Percentiles rank a stretch among this genome's conserved stretches.
phyloP scores from a whole-genome alignment of 1,140 invertebrate genomes.

The Charaxes varanes region DNA sequence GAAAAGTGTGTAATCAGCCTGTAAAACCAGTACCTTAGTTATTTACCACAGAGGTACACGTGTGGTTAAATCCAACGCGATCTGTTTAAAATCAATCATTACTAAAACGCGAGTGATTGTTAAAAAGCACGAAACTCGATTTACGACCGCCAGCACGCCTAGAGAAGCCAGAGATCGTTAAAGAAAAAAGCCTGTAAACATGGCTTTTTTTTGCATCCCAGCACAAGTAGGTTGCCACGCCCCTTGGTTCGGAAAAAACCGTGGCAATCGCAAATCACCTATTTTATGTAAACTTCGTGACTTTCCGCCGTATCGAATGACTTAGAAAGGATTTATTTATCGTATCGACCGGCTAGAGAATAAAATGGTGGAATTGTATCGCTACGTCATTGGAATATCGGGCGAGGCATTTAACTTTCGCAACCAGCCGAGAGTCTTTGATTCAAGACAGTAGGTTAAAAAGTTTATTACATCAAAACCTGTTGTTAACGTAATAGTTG shows the following conservation, averaged over 20 bases:
- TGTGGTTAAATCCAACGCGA: constrained; percentile 5
- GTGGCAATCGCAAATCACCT: constrained; percentile 65
- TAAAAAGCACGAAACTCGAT: constrained; percentile 50
- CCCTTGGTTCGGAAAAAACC: constrained; percentile 48
- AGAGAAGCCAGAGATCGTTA: constrained; percentile 36
- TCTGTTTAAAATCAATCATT: constrained; percentile 33
- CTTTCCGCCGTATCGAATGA: constrained; percentile 68
- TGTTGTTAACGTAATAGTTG: too few relatives aligned
- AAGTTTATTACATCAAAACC: too few relatives aligned
- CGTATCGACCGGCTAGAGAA: constrained; percentile 44
- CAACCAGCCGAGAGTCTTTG: too few relatives aligned
- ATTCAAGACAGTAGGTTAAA: too few relatives aligned
- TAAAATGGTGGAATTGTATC: constrained; percentile 45
- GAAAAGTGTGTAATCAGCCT: too few relatives aligned
- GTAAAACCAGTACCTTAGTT: too few relatives aligned
- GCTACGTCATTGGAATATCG: constrained; percentile 49
- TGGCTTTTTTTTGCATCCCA: constrained; percentile 53
- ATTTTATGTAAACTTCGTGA: constrained; percentile 74
- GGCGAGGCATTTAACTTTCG: constrained; percentile 31
- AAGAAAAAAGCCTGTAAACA: constrained; percentile 65
- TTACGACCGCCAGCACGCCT: constrained; percentile 53
- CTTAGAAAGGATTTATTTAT: constrained; percentile 71
- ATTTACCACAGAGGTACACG: too few relatives aligned
- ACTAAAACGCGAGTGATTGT: constrained; percentile 28
- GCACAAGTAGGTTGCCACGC: constrained; percentile 40